Evolutionary conservation across 2,113 vertebrate species (phyloP).

Genomic region (Perca schrenkii): DNA sequence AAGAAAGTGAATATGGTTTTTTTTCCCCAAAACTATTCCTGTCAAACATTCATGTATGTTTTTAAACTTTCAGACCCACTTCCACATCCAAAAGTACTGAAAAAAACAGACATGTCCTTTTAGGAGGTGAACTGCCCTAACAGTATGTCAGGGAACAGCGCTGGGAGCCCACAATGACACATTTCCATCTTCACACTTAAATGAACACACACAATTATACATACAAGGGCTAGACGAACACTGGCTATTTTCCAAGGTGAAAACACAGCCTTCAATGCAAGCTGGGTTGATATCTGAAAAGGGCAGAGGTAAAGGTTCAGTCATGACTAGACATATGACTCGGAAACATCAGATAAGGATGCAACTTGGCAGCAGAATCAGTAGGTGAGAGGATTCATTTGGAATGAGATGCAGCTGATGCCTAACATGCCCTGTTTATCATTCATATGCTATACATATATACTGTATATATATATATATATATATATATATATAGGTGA

Average conservation of each 20-base stretch:
- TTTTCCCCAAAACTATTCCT: neutral
- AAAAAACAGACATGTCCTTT: constrained; percentile 58
- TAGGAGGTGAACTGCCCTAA: constrained; percentile 56
- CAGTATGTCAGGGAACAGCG: constrained; percentile 60
- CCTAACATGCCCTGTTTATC: constrained; percentile 33
- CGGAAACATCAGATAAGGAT: neutral
- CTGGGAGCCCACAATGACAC: constrained; percentile 70
- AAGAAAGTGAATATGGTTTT: neutral
- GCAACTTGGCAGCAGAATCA: constrained; percentile 7
- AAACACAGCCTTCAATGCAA: constrained; percentile 59
- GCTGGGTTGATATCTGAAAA: constrained; percentile 71
- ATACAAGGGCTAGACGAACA: constrained; percentile 52
- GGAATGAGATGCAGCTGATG: constrained; percentile 56
- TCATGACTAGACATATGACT: constrained; percentile 49
- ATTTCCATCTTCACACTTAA: constrained; percentile 79
- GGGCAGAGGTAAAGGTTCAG: constrained; percentile 71
- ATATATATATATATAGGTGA: neutral
- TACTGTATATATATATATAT: too few relatives aligned
- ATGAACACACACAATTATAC: constrained; percentile 72
- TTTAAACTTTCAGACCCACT: neutral
- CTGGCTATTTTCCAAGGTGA: constrained; percentile 72
- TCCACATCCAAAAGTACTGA: constrained; percentile 16
- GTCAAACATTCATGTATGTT: neutral
- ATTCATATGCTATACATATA: neutral
- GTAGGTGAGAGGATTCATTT: constrained; percentile 29